Percentiles rank a stretch among this genome's conserved stretches.
Evolutionary conservation across 1,140 invertebrate species (phyloP).

Genomic region (Colletes gigas): DNA sequence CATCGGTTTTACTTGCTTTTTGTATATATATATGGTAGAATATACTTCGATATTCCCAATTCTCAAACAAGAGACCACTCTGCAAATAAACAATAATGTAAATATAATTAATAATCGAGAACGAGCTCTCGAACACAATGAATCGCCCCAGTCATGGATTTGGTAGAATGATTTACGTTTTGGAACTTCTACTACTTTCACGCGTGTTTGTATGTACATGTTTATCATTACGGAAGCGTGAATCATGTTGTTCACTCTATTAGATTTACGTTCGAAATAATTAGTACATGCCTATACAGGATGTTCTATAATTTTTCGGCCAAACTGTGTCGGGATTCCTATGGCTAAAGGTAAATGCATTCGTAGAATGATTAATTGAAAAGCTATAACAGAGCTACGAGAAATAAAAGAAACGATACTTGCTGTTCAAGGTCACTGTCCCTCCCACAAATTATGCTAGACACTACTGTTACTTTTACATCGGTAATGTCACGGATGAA

Average conservation of each 20-base stretch:
- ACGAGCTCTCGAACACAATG: slow-evolving; percentile 28
- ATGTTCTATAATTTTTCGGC: neutral
- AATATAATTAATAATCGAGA: slow-evolving; percentile 27
- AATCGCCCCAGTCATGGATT: slow-evolving; percentile 67
- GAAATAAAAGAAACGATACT: no score
- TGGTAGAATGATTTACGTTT: slow-evolving; percentile 32
- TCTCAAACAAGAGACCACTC: neutral
- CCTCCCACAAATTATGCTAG: no score
- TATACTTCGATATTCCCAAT: neutral
- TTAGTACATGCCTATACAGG: neutral
- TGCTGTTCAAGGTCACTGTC: no score
- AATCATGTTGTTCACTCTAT: slow-evolving; percentile 47
- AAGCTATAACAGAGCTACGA: no score
- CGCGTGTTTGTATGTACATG: slow-evolving; percentile 44
- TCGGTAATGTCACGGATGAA: no score
- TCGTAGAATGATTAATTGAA: no score
- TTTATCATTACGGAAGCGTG: slow-evolving; percentile 57
- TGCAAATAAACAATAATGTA: slow-evolving; percentile 23
- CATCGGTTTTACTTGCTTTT: slow-evolving; percentile 19
- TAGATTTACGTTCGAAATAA: slow-evolving; percentile 40
- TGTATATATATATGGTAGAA: slow-evolving; percentile 16
- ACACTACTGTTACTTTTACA: no score
- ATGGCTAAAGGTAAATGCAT: neutral
- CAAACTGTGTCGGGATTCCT: no score
- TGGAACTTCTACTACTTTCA: slow-evolving; percentile 25